phyloP scores from a whole-genome alignment of 2,113 vertebrate genomes.

The Gila orcuttii region DNA sequence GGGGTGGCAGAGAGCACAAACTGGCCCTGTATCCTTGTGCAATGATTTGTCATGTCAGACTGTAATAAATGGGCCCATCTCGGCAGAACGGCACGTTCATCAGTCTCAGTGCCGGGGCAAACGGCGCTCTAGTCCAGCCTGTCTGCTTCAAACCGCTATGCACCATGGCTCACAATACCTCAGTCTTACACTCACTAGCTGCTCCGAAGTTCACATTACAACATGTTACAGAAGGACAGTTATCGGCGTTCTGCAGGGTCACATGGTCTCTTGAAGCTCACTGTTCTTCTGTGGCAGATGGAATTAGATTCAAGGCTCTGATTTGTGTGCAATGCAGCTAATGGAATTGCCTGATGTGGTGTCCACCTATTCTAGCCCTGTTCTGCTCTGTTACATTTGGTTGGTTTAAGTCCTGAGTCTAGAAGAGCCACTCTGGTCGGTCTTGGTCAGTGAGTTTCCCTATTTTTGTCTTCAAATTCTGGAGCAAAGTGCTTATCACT shows the following conservation, averaged over 20 bases:
- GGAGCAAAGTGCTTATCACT: slow-evolving; percentile 28
- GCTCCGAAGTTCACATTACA: neutral
- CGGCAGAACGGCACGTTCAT: slow-evolving; percentile 57
- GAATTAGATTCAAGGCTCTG: slow-evolving; percentile 19
- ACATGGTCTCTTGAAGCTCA: slow-evolving; percentile 21
- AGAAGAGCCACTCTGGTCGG: neutral
- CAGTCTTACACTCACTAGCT: slow-evolving; percentile 1
- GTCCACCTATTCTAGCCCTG: neutral
- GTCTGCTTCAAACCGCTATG: slow-evolving; percentile 34
- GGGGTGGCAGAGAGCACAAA: slow-evolving; percentile 56
- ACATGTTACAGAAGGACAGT: slow-evolving; percentile 18
- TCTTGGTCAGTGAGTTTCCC: slow-evolving; percentile 23
- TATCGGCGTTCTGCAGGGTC: neutral
- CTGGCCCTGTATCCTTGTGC: slow-evolving; percentile 57
- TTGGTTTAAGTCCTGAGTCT: neutral
- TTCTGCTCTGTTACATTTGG: slow-evolving; percentile 40
- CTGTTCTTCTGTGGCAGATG: slow-evolving; percentile 25
- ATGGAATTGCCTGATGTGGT: slow-evolving; percentile 24
- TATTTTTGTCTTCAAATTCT: slow-evolving; percentile 33
- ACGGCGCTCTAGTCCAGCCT: slow-evolving; percentile 28
- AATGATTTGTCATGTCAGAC: slow-evolving; percentile 64
- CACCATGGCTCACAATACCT: slow-evolving; percentile 31
- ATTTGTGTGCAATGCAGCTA: slow-evolving; percentile 13
- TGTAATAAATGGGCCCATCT: slow-evolving; percentile 59
- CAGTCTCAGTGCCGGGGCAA: slow-evolving; percentile 21